phyloP scores from a whole-genome alignment of 2,113 vertebrate genomes.

The Pachyramphus minor region DNA sequence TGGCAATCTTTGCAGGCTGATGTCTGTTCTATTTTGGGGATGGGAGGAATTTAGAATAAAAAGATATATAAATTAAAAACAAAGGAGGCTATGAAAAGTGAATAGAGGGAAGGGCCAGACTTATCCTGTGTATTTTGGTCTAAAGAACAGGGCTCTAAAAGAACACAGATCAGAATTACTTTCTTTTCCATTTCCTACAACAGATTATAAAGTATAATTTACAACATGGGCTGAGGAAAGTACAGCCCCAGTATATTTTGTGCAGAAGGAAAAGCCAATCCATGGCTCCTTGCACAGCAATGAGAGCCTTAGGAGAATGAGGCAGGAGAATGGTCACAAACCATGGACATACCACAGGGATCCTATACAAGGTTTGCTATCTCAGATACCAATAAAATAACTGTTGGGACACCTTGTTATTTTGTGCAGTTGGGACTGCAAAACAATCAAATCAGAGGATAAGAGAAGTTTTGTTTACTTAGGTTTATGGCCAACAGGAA shows the following conservation, averaged over 20 bases:
- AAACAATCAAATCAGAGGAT: not conserved
- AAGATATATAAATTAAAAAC: slow-evolving; percentile 51
- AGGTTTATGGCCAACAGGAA: not conserved
- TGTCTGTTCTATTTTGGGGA: slow-evolving; percentile 73
- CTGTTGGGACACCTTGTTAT: not conserved
- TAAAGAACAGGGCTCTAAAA: slow-evolving; percentile 3
- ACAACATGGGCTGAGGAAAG: not conserved
- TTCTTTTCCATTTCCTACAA: slow-evolving; percentile 22
- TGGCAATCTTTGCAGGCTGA: slow-evolving; percentile 70
- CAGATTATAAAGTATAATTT: not conserved
- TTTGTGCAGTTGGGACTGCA: not conserved
- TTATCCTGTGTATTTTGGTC: slow-evolving; percentile 41
- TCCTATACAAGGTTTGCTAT: not conserved
- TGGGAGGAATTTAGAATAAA: slow-evolving; percentile 55
- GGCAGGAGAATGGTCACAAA: not conserved
- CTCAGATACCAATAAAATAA: not conserved
- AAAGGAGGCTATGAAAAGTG: slow-evolving; percentile 53
- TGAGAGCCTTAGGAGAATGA: not conserved
- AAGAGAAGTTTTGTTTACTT: not conserved
- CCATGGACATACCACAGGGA: not conserved
- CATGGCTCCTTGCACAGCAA: not conserved
- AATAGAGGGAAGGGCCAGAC: slow-evolving; percentile 51
- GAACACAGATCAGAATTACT: not conserved
- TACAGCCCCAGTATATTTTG: not conserved
- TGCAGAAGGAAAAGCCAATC: not conserved